Conservation (phyloP, 2,888 invertebrate genomes). For the Choristoneura rosaceana region DNA sequence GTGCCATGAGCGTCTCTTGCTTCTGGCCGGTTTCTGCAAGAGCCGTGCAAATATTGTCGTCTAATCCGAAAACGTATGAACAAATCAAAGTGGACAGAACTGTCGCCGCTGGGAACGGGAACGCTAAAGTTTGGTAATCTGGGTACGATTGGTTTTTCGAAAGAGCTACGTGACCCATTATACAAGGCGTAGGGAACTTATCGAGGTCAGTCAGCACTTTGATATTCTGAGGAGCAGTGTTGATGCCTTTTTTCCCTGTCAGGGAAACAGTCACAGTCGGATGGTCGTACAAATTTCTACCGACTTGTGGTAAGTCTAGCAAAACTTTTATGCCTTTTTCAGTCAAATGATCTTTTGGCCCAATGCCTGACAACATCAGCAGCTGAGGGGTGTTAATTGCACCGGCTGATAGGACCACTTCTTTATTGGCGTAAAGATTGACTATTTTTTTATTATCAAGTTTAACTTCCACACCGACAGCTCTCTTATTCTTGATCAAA, state of each 20-base stretch:
- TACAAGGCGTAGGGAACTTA: slow-evolving; percentile 25
- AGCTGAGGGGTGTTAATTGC: slow-evolving; percentile 21
- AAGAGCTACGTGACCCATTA: slow-evolving; percentile 15
- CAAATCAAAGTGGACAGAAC: slow-evolving; percentile 24
- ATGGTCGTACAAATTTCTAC: slow-evolving; percentile 40
- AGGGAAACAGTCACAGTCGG: background rate
- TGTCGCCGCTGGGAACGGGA: slow-evolving; percentile 22
- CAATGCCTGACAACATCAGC: slow-evolving; percentile 40
- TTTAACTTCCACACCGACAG: slow-evolving; percentile 35
- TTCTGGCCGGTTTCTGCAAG: slow-evolving; percentile 14
- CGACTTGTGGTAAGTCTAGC: slow-evolving; percentile 38
- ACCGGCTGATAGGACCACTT: slow-evolving; percentile 29
- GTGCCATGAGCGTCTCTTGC: background rate
- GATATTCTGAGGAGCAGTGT: background rate
- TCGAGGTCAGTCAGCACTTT: slow-evolving; percentile 12
- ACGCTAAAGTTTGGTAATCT: slow-evolving; percentile 12
- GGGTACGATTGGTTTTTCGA: background rate
- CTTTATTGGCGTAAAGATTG: slow-evolving; percentile 29
- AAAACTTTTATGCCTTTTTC: slow-evolving; percentile 26
- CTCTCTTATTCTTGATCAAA: slow-evolving; percentile 28
- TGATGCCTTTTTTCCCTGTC: slow-evolving; percentile 15
- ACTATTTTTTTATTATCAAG: slow-evolving; percentile 14
- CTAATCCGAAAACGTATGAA: slow-evolving; percentile 12
- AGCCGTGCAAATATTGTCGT: slow-evolving; percentile 4
- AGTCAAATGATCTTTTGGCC: slow-evolving; percentile 32